These are phyloP conservation scores for Urocynchramus pylzowi DNA, from an alignment of 2,113 vertebrate species.

Conservation along the genomic window DNA sequence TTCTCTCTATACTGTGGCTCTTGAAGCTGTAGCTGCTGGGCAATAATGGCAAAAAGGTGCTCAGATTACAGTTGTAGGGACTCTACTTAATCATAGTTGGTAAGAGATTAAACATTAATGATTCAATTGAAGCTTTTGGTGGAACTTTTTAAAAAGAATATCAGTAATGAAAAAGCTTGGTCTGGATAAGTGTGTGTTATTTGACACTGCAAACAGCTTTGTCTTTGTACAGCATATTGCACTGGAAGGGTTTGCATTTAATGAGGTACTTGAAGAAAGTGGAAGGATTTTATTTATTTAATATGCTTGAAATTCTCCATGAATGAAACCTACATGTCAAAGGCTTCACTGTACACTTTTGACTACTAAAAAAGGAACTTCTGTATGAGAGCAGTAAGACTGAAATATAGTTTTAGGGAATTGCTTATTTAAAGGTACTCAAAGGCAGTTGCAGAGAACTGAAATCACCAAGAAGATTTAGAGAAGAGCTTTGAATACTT, in stretches of 20 bases:
- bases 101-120: not conserved
- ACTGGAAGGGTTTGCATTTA: not conserved
- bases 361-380: not conserved
- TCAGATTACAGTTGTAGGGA: slow-evolving; percentile 9
- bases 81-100: not conserved
- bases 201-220: not conserved
- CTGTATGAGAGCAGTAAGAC: not conserved
- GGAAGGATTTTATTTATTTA: not conserved
- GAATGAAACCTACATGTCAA: not conserved
- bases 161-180: not conserved
- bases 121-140: not conserved
- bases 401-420: not conserved
- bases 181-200: not conserved
- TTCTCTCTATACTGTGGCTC: not conserved
- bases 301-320: not conserved
- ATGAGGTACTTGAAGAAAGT: not conserved
- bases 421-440: not conserved
- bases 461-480: not conserved
- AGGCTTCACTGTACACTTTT: not conserved
- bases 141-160: not conserved
- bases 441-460: not conserved
- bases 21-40: slow-evolving; percentile 10
- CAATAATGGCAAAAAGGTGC: slow-evolving; percentile 9
- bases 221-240: not conserved
- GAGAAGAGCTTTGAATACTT: not conserved